Percentiles rank a stretch among this genome's conserved stretches.
Conservation (phyloP, 2,113 vertebrate genomes). For the Grammomys dolichurus region DNA sequence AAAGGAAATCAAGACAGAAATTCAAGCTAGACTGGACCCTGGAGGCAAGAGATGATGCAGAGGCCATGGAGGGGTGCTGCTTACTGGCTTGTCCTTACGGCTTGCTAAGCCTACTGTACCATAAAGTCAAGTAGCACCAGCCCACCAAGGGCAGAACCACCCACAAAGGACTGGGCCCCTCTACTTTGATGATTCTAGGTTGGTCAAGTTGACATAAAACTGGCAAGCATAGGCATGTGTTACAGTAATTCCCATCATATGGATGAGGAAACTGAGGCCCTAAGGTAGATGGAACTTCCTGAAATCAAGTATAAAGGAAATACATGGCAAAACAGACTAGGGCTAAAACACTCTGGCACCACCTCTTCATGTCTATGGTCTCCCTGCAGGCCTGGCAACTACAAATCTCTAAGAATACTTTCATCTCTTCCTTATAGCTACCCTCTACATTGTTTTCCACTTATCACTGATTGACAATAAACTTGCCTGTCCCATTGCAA, state of each 20-base stretch:
- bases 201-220: neutral
- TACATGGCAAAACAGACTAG: neutral
- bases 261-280: neutral
- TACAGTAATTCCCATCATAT: neutral
- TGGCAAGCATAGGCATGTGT: neutral
- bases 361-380: neutral
- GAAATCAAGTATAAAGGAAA: neutral
- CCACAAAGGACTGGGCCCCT: neutral
- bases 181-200: neutral
- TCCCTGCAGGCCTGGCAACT: neutral
- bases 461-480: neutral
- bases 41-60: neutral
- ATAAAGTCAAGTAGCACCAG: neutral
- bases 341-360: too few relatives aligned
- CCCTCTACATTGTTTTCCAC: neutral
- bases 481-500: neutral
- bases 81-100: too few relatives aligned
- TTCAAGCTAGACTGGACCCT: neutral
- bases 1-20: neutral
- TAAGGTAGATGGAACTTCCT: neutral
- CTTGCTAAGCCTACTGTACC: neutral
- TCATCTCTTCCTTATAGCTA: neutral
- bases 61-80: neutral
- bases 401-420: neutral
- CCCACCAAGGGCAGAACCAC: neutral